Evolutionary conservation across 2,888 invertebrate species (phyloP).

Genomic region (Dorcus parallelipipedus): DNA sequence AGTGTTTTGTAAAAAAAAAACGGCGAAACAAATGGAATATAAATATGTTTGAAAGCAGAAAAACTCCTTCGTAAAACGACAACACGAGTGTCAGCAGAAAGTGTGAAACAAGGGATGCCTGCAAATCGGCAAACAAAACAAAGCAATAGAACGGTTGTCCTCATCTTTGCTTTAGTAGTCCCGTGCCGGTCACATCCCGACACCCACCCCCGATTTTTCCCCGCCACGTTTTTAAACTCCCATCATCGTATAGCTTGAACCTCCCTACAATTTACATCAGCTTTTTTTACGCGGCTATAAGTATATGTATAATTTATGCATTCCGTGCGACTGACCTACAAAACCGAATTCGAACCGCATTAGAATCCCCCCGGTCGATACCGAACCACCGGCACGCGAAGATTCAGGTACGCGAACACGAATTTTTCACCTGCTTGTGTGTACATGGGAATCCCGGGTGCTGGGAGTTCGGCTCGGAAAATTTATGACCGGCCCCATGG

Average conservation of each 20-base stretch:
- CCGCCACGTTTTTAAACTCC: conserved; percentile 8
- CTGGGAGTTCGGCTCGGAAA: background rate
- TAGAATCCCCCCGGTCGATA: conserved; percentile 22
- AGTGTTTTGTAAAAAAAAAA: too few species aligned
- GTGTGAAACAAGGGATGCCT: conserved; percentile 17
- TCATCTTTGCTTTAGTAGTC: conserved; percentile 29
- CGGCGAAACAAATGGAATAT: too few species aligned
- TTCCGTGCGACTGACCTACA: conserved; percentile 10
- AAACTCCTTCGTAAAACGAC: background rate
- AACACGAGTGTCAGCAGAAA: conserved; percentile 20
- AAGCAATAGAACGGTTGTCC: conserved; percentile 28
- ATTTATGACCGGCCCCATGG: too few species aligned
- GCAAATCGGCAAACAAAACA: conserved; percentile 11
- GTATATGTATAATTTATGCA: conserved; percentile 8
- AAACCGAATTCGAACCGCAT: conserved; percentile 7
- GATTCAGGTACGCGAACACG: conserved; percentile 1
- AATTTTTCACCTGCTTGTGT: background rate
- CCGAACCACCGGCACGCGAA: conserved; percentile 21
- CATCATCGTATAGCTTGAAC: background rate
- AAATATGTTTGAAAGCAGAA: background rate
- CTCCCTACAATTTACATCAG: too few species aligned
- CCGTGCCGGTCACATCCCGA: conserved; percentile 19
- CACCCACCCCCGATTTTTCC: conserved; percentile 28
- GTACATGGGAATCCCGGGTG: background rate
- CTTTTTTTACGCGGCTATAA: background rate